These are phyloP conservation scores for Helobdella robusta DNA, from an alignment of 2,888 invertebrate species.

Conservation along the genomic window DNA sequence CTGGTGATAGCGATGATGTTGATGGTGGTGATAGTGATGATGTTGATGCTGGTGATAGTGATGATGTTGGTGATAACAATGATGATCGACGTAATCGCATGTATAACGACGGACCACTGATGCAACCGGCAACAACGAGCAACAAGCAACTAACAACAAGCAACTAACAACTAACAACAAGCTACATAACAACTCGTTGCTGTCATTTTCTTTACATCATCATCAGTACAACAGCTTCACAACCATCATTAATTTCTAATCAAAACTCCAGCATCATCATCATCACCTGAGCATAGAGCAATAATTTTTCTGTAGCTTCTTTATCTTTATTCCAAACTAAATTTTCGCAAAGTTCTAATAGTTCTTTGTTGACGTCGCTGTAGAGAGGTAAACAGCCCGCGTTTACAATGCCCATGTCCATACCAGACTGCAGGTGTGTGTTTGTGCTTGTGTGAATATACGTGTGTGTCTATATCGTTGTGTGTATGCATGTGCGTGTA, in stretches of 20 bases:
- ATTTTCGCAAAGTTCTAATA: slow-evolving; percentile 53
- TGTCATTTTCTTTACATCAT: not conserved
- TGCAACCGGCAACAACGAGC: no score
- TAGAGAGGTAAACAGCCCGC: slow-evolving; percentile 56
- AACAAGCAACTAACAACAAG: no score
- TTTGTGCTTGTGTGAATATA: not conserved
- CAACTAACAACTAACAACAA: no score
- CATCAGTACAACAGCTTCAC: not conserved
- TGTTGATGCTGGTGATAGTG: no score
- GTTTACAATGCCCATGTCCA: slow-evolving; percentile 59
- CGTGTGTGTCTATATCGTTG: no score
- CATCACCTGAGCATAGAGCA: slow-evolving; percentile 50
- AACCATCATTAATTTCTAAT: not conserved
- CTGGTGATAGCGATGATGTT: no score
- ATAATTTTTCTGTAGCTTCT: slow-evolving; percentile 51
- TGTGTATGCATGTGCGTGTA: no score
- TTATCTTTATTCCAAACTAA: slow-evolving; percentile 55
- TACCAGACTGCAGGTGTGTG: slow-evolving; percentile 47
- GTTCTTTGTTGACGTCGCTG: slow-evolving; percentile 34
- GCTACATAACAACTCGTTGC: no score
- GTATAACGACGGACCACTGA: no score
- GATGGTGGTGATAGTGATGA: no score
- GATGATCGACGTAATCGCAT: no score
- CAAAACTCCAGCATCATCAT: not conserved
- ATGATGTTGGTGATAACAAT: no score